Evolutionary conservation across 2,797 vertebrate species (phyloP), one percentile per base, ranked within the genome.

Genomic region (Hemibagrus guttatus): DNA sequence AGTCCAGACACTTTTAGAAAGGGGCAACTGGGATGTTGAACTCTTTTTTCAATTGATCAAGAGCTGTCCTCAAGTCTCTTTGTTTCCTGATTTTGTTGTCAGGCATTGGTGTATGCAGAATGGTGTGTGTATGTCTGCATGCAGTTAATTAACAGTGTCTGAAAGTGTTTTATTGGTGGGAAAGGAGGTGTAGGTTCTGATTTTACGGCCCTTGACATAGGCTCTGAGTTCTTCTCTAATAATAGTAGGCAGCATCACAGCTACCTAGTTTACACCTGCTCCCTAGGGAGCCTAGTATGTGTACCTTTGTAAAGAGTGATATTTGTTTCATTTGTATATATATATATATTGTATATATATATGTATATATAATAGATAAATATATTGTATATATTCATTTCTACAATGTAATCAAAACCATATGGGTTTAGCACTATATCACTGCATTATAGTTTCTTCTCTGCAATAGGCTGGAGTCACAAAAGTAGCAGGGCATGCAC

Each of bases 211-310:
- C 92, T 87, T 93, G 88, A 91, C 90, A 92, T 87, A 87, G 86
- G 92, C 89, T 90, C 89, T 91, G 92, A 88, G 87, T 88, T 90
- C 89, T 89, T 87, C 91, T 88, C 90, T 93, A 92, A 90, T 91
- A 90, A 90, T 86, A 93, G 86, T 86, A 89, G 90, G 90, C 91
- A 89, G 88, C 90, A 91, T 94, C 94, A 93, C 92, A 92, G 93
- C 90, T 93, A 92, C 93, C 93, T 90, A 93, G 91, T 92, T 90
- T 92, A 86, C 87, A 88, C 89, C 93, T 94, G 93, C 93, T 95
- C 94, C 91, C 59, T 80, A 11, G 66, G 74, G 72, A 87, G 21
- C 8, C n/a, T n/a, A 78, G 23, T n/a, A 7, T n/a, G 21, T 16
- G 78, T 21, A 58, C 79, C 39, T 46, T 63, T 81, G 39, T 63